phyloP scores from a whole-genome alignment of 2,113 vertebrate species.

The Raja brachyura region DNA sequence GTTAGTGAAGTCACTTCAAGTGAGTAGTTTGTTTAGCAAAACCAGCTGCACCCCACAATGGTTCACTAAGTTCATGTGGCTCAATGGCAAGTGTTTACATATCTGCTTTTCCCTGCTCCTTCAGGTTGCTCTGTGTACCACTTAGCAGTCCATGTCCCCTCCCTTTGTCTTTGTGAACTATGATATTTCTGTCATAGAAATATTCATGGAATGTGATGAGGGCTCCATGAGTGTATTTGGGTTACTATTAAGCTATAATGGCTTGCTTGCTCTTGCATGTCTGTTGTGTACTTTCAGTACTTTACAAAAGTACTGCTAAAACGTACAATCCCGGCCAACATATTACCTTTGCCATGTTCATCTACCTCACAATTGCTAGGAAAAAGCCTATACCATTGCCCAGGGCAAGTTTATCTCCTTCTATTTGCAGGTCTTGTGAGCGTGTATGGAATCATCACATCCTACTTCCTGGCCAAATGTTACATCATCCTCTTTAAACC shows the following conservation, averaged over 20 bases:
- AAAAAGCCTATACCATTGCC: slow-evolving; percentile 4
- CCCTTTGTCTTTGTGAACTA: slow-evolving; percentile 37
- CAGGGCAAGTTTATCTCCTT: slow-evolving; percentile 32
- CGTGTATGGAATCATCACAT: slow-evolving; percentile 25
- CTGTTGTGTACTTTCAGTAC: slow-evolving; percentile 23
- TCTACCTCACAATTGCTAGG: neutral
- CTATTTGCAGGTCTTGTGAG: slow-evolving; percentile 37
- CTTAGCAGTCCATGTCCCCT: slow-evolving; percentile 12
- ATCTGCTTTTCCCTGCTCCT: neutral
- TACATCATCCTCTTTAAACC: slow-evolving; percentile 38
- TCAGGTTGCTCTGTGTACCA: neutral
- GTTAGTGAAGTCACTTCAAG: slow-evolving; percentile 9
- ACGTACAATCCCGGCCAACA: neutral
- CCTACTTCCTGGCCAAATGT: slow-evolving; percentile 36
- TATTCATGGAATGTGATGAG: slow-evolving; percentile 38
- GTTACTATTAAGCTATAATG: neutral
- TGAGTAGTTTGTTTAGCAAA: neutral
- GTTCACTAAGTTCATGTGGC: neutral
- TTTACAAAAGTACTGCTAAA: neutral
- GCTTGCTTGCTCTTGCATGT: neutral
- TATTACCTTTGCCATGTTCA: slow-evolving; percentile 29
- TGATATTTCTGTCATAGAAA: neutral
- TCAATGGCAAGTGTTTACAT: neutral
- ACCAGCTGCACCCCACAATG: neutral
- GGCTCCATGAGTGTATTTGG: slow-evolving; percentile 16